Base-by-base conservation (phyloP, 2,888 invertebrate genomes). In the Caenorhabditis japonica region DNA sequence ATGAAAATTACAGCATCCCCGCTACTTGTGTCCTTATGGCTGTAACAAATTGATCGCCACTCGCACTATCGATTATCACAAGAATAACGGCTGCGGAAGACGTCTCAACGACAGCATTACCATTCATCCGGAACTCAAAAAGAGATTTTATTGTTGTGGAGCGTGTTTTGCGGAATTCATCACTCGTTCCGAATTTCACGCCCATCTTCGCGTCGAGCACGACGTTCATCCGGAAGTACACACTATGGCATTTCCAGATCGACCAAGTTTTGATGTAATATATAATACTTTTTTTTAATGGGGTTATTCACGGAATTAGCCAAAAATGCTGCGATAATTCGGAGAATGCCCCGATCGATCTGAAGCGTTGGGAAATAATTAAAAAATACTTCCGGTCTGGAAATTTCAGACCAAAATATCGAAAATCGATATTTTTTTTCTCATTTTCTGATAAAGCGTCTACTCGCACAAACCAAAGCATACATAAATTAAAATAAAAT, bases 31-130 rank as follows among this genome's bases (percentile, higher is more conserved):
- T 39, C 82, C 80, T 10, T 82, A 80, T 46, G 82, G 82, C 5
- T 82, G 82, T 47, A 59, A 59, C 21, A 79, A 79, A 44, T 25
- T 79, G 33, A 62, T 82, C 0, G 78, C 82, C 3, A 49, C 53
- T 8, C 55, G 82, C 19, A 82, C 82, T 0, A 76, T 82, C 38
- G 82, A 82, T 49, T 78, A 76, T 44, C 82, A 82, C 41, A 74
- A 78, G 34, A 77, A 76, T 39, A 78, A 82, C 33, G 82, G 82
- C 49, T 75, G 75, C 30, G 59, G 64, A n/a, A 47, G 75, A 8
- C 52, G 55, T 4, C 38, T 52, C 17, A 51, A 19, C 23, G 60
- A 71, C n/a, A 12, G 19, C 8, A n/a, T 56, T 4, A n/a, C 38
- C 12, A 10, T 49, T 10, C 53, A 75, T 34, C 53, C 66, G 4